Conservation (phyloP, 2,797 vertebrate genomes). For the Meriones psammophilus region DNA sequence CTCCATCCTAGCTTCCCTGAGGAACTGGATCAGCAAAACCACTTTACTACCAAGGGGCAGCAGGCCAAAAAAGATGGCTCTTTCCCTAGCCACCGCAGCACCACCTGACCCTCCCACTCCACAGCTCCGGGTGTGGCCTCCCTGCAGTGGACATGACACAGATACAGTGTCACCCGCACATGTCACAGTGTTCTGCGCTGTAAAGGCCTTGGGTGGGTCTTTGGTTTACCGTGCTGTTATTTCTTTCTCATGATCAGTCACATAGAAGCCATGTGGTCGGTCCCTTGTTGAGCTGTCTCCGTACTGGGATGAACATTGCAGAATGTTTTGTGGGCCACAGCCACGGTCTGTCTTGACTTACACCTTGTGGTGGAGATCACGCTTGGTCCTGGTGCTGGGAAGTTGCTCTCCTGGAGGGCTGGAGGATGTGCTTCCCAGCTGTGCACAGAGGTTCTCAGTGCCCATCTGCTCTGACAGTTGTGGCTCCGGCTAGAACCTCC, state of each 20-base stretch:
- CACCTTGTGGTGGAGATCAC: background rate
- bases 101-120: background rate
- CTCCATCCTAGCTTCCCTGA: background rate
- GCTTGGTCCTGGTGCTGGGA: background rate
- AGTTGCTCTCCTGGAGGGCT: background rate
- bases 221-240: background rate
- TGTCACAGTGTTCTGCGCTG: background rate
- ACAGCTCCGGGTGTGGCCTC: background rate
- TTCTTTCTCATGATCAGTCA: background rate
- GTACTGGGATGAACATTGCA: background rate
- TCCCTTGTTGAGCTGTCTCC: background rate
- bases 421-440: background rate
- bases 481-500: background rate
- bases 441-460: background rate
- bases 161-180: background rate
- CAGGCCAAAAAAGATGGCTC: background rate
- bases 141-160: fast-evolving
- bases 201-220: background rate
- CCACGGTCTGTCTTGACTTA: background rate
- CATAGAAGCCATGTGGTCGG: background rate
- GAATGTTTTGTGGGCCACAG: background rate
- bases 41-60: background rate
- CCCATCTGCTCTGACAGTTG: background rate
- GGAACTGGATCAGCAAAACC: background rate
- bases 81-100: fast-evolving